A percentile compares a stretch with the other conserved stretches of the same genome.
These are phyloP conservation scores for Aphidoletes aphidimyza DNA, from an alignment of 2,888 invertebrate species.

Conservation along the genomic window DNA sequence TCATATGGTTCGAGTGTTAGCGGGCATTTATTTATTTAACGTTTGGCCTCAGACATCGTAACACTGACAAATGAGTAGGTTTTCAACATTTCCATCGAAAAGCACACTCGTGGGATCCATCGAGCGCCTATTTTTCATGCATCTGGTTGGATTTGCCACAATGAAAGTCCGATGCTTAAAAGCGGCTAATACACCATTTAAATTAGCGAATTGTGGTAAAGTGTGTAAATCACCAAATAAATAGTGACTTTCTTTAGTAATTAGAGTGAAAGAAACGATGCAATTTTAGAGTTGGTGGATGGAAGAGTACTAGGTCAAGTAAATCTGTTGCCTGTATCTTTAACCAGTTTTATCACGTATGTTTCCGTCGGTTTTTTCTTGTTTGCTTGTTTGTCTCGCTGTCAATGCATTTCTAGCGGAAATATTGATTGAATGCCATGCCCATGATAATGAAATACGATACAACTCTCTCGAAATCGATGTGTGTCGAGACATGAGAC, in stretches of 20 bases:
- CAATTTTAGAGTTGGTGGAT: not conserved
- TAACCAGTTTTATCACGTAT: not conserved
- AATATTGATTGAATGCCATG: constrained; percentile 20
- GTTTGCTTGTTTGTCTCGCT: no score
- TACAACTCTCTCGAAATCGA: not conserved
- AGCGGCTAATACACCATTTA: not conserved
- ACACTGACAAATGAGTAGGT: constrained; percentile 25
- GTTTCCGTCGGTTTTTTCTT: no score
- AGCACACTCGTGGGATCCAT: not conserved
- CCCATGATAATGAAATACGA: constrained; percentile 11
- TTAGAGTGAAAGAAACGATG: not conserved
- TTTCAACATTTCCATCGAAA: not conserved
- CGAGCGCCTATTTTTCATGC: not conserved
- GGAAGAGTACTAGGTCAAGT: constrained; percentile 28
- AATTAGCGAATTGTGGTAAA: not conserved
- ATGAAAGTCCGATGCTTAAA: not conserved
- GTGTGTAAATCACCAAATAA: constrained; percentile 15
- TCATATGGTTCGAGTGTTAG: not conserved
- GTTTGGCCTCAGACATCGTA: not conserved
- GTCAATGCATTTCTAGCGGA: not conserved
- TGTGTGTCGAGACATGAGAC: constrained; percentile 28
- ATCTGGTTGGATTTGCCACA: not conserved
- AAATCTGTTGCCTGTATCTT: not conserved
- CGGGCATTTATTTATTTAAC: not conserved
- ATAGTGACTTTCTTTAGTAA: constrained; percentile 22